Base-by-base conservation (phyloP, 2,113 vertebrate genomes). In the Dromiciops gliroides region DNA sequence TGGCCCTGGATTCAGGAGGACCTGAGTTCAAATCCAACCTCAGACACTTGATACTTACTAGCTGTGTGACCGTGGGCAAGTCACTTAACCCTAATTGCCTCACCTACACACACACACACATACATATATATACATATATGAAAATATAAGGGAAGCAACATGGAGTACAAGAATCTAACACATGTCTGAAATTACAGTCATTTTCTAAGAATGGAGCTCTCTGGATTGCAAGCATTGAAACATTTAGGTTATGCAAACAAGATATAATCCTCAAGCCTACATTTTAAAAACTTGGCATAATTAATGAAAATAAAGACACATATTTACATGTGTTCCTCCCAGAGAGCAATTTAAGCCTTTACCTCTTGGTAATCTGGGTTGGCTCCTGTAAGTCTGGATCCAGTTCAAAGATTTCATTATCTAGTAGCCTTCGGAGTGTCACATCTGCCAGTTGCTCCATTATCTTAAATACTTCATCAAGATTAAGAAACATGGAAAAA, bases 401-500 rank as follows among this genome's bases (percentile, higher is more conserved):
- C 97, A 99, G 98, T 94, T 99, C 99, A 96, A 99, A 99, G 93
- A 98, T 98, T 92, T 99, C 99, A 50, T 99, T 99, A 98, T 99
- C 99, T 97, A 99, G 98, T 51, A 99, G 98, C 92, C 99, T 99
- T 53, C 99, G 99, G 22, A 99, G 98, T 0, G 99, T 99, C 44
- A 99, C 99, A 95, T 99, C 99, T 7, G 99, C 99, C 98, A 99
- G 99, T 56, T 99, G 99, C 95, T 99, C 99, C 98, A 99, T 99
- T 97, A 99, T 99, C 96, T 98, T 98, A 92, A 99, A 99, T 3
- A 98, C 99, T 97, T 99, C 99, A 0, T 99, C 95, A 2, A 99
- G 99, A 94, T 99, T 99, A 95, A 99, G 98, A 97, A 99, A 99
- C 94, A 99, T 99, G 98, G 99, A 99, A 98, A 99, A 99, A 90